Evolutionary conservation across 2,888 invertebrate genomes (phyloP).

Genomic region (Cephus sareptanus): DNA sequence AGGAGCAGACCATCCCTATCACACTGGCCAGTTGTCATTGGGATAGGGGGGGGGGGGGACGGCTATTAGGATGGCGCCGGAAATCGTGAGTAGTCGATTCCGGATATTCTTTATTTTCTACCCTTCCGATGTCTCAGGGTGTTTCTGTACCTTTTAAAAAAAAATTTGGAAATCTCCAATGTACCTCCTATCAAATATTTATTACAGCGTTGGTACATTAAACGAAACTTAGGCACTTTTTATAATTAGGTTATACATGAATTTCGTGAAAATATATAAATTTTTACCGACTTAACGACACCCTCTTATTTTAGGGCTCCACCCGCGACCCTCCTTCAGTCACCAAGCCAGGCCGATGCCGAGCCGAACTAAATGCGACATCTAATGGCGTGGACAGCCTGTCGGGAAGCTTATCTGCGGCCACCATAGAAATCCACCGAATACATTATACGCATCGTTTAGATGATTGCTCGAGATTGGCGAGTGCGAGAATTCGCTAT

Average conservation of each 20-base stretch:
- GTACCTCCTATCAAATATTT: neutral
- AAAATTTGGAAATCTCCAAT: neutral
- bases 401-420: slow-evolving; percentile 49
- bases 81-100: neutral
- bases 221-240: neutral
- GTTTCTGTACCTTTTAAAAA: neutral
- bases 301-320: neutral
- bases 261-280: neutral
- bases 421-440: slow-evolving; percentile 49
- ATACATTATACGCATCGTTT: slow-evolving; percentile 58
- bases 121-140: neutral
- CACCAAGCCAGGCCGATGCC: slow-evolving; percentile 19
- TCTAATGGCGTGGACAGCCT: slow-evolving; percentile 51
- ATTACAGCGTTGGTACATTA: neutral
- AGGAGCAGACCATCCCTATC: neutral
- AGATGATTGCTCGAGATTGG: slow-evolving; percentile 58
- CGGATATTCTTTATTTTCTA: neutral
- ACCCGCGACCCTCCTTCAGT: neutral
- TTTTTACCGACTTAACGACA: neutral
- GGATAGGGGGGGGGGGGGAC: neutral
- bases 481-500: neutral
- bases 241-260: neutral
- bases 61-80: neutral
- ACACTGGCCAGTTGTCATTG: neutral
- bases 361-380: slow-evolving; percentile 34